Conservation (phyloP, 1,140 invertebrate species). For the Aporrectodea caliginosa region DNA sequence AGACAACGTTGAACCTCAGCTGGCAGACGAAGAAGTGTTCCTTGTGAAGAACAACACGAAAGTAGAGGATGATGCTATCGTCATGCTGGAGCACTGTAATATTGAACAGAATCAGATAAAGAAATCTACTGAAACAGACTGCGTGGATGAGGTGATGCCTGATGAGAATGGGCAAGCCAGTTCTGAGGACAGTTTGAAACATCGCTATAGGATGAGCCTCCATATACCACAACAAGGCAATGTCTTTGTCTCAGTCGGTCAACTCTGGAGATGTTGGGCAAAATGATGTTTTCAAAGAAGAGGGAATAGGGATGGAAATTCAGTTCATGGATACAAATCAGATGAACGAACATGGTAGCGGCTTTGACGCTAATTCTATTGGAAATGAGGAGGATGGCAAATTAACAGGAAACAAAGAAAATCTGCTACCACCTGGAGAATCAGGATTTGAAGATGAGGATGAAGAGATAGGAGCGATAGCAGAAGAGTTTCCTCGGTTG, state of each 20-base stretch:
- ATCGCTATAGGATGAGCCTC: too few species aligned
- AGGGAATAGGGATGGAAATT: too few species aligned
- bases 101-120: not conserved
- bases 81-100: not conserved
- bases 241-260: too few species aligned
- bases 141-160: not conserved
- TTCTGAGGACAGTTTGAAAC: not conserved
- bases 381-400: not conserved
- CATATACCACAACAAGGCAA: too few species aligned
- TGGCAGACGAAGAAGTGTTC: not conserved
- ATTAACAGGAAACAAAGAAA: not conserved
- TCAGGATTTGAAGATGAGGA: not conserved
- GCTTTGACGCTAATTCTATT: not conserved
- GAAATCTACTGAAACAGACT: not conserved
- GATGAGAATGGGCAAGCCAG: not conserved
- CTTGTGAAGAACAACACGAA: too few species aligned
- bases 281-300: too few species aligned
- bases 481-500: too few species aligned
- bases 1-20: not conserved
- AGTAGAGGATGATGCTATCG: not conserved
- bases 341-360: too few species aligned
- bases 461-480: too few species aligned
- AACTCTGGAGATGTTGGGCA: too few species aligned
- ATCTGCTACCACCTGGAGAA: not conserved
- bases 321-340: too few species aligned